Evolutionary conservation across 1,140 invertebrate species (phyloP).

Genomic region (Penaeus vannamei): DNA sequence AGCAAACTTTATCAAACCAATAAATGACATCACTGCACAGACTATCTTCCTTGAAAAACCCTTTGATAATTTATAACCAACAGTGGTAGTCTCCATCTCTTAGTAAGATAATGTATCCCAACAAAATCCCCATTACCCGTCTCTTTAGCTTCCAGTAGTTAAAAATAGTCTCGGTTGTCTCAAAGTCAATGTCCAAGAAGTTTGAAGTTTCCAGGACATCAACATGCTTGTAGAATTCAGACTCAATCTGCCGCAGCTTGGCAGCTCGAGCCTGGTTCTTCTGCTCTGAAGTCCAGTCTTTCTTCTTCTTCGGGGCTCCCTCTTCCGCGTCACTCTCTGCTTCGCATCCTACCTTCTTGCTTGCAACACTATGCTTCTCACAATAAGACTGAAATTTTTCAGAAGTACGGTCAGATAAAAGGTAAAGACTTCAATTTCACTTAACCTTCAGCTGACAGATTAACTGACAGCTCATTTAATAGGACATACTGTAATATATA

Average conservation of each 20-base stretch:
- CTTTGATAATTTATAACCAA: no score
- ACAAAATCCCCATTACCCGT: slow-evolving; percentile 70
- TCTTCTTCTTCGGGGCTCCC: slow-evolving; percentile 76
- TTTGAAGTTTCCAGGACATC: slow-evolving; percentile 80
- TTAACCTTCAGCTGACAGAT: not conserved
- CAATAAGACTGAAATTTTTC: slow-evolving; percentile 86
- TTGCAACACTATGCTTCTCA: slow-evolving; percentile 91
- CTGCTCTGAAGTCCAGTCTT: slow-evolving; percentile 92
- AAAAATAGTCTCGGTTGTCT: slow-evolving; percentile 87
- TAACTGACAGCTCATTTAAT: no score
- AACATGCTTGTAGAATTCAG: slow-evolving; percentile 94
- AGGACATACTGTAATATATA: no score
- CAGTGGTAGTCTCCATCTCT: no score
- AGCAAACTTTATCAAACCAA: no score
- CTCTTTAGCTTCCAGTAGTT: slow-evolving; percentile 97
- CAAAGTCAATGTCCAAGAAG: slow-evolving; percentile 84
- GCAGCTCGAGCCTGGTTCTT: slow-evolving; percentile 87
- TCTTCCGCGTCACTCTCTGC: slow-evolving; percentile 68
- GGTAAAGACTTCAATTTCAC: slow-evolving; percentile 3
- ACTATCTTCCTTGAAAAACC: no score
- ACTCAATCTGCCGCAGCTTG: slow-evolving; percentile 91
- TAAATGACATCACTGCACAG: no score
- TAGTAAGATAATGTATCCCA: no score
- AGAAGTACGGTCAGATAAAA: slow-evolving; percentile 58
- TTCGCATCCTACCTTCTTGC: slow-evolving; percentile 84